phyloP scores from a whole-genome alignment of 2,888 invertebrate genomes.

The Philaethria dido region DNA sequence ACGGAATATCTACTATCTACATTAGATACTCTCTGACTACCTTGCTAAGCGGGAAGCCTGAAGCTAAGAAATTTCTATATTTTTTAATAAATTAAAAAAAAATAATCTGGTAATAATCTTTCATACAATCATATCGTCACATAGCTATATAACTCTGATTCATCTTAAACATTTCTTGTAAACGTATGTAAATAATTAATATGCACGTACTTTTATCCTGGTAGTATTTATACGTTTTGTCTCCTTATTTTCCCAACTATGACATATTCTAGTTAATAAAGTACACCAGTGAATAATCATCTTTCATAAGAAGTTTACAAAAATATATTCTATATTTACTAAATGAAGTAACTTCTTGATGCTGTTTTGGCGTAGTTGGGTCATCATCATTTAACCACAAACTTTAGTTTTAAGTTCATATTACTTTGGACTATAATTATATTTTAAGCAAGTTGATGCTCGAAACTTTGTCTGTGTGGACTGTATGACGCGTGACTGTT shows the following conservation, averaged over 20 bases:
- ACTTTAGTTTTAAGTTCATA: not conserved
- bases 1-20: too few species aligned
- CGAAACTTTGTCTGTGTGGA: too few species aligned
- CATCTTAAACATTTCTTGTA: not conserved
- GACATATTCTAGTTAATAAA: not conserved
- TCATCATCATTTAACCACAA: not conserved
- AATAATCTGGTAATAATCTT: not conserved
- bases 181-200: too few species aligned
- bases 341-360: not conserved
- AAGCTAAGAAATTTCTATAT: not conserved
- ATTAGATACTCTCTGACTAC: too few species aligned
- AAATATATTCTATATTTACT: not conserved
- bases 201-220: slow-evolving; percentile 3
- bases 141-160: not conserved
- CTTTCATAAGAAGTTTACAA: not conserved
- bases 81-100: not conserved
- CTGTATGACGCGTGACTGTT: too few species aligned
- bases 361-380: not conserved
- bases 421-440: too few species aligned
- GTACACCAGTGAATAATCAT: not conserved
- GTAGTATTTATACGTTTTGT: slow-evolving; percentile 8
- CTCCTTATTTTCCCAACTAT: slow-evolving; percentile 1
- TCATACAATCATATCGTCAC: not conserved
- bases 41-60: too few species aligned
- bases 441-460: too few species aligned